A percentile compares a stretch with the other conserved stretches of the same genome.
These are phyloP conservation scores for Pandemis corylana DNA, from an alignment of 2,888 invertebrate species.

Conservation along the genomic window DNA sequence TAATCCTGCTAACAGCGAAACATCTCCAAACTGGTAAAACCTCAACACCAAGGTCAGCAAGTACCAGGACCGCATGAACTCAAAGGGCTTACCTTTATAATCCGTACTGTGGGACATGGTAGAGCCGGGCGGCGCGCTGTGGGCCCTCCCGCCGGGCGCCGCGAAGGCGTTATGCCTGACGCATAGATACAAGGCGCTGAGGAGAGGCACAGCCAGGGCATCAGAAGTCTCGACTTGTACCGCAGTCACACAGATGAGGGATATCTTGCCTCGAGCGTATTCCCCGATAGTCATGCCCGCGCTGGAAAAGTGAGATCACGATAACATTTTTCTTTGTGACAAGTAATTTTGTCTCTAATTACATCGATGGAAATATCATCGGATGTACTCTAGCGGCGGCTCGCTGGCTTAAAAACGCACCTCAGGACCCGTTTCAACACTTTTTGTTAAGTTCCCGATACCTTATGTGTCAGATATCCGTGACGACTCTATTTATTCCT, in stretches of 20 bases:
- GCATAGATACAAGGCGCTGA: constrained; percentile 76
- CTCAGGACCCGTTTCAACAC: no score
- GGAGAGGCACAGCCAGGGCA: constrained; percentile 74
- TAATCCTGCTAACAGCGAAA: no score
- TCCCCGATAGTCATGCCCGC: constrained; percentile 75
- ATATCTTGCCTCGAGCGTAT: constrained; percentile 66
- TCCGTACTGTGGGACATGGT: constrained; percentile 58
- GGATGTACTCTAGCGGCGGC: no score
- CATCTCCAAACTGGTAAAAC: no score
- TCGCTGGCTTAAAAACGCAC: no score
- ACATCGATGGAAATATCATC: no score
- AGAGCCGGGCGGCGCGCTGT: constrained; percentile 55
- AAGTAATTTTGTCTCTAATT: no score
- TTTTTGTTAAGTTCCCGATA: no score
- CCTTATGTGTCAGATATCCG: no score
- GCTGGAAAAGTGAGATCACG: constrained; percentile 51
- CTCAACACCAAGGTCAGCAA: not conserved
- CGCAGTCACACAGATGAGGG: constrained; percentile 75
- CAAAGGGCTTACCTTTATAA: constrained; percentile 58
- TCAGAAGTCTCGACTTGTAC: constrained; percentile 75
- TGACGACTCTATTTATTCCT: no score
- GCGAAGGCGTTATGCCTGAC: constrained; percentile 70
- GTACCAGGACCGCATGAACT: constrained; percentile 22
- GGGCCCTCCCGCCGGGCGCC: constrained; percentile 45
- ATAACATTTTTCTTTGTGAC: not conserved